Conservation (phyloP, 2,113 vertebrate genomes). For the Dicaeum eximium region DNA sequence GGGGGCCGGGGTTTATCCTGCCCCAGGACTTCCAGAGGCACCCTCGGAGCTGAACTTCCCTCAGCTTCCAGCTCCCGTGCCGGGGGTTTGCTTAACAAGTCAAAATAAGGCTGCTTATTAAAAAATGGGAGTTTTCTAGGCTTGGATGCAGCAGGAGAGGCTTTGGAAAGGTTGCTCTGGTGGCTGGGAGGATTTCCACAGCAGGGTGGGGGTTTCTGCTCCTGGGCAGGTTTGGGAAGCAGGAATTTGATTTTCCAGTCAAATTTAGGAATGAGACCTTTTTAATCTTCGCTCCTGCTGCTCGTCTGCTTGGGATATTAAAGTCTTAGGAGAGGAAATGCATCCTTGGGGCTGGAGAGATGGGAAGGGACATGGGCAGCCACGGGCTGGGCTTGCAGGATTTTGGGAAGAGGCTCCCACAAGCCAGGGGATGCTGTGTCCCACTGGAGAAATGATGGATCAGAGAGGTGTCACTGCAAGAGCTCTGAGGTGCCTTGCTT, state of each 20-base stretch:
- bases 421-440: rapidly evolving
- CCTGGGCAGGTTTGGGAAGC: slow-evolving; percentile 16
- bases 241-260: not conserved
- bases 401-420: not conserved
- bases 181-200: not conserved
- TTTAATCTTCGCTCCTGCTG: not conserved
- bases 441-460: rapidly evolving
- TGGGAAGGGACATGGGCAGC: not conserved
- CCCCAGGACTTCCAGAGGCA: not conserved
- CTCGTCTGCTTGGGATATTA: slow-evolving; percentile 33
- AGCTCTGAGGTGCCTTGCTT: not conserved
- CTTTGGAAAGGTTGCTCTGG: not conserved
- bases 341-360: not conserved
- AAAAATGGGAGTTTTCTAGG: not conserved
- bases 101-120: not conserved
- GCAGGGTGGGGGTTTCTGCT: not conserved
- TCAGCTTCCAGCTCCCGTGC: not conserved
- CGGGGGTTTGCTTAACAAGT: not conserved
- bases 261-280: not conserved
- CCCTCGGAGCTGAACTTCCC: not conserved
- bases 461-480: rapidly evolving
- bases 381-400: not conserved
- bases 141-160: not conserved
- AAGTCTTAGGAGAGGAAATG: slow-evolving; percentile 34
- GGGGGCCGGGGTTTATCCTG: not conserved